Evolutionary conservation across 2,797 vertebrate species (phyloP).

Genomic region (Bradypus variegatus): DNA sequence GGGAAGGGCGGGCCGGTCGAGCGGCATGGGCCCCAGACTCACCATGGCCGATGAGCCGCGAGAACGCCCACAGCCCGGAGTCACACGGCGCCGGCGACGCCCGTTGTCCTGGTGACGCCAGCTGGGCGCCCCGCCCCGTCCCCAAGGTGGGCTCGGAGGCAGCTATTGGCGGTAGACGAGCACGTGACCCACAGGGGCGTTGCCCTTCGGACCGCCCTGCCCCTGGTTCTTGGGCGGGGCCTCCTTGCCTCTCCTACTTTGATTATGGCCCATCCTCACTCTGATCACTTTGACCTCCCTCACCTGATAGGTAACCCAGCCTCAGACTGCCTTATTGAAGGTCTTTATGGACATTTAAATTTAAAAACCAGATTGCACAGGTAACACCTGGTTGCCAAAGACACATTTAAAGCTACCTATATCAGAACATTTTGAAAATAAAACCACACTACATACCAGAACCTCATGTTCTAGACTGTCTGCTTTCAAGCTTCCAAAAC

Average conservation of each 20-base stretch:
- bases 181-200: slow-evolving; percentile 52
- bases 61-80: slow-evolving; percentile 42
- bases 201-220: not conserved
- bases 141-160: slow-evolving; percentile 58
- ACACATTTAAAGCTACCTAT: not conserved
- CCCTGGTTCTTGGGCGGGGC: not conserved
- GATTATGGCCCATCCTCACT: not conserved
- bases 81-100: slow-evolving; percentile 66
- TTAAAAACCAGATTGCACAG: not conserved
- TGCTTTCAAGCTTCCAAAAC: not conserved
- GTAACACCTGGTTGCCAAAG: not conserved
- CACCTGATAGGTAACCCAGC: not conserved
- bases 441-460: not conserved
- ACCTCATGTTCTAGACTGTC: not conserved
- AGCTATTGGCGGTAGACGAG: slow-evolving; percentile 30
- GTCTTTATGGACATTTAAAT: not conserved
- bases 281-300: not conserved
- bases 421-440: not conserved
- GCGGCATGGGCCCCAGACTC: slow-evolving; percentile 27
- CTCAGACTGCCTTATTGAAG: not conserved
- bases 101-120: slow-evolving; percentile 73
- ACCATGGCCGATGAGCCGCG: slow-evolving; percentile 59
- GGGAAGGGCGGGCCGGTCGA: not conserved
- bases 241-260: not conserved
- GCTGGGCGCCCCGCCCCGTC: slow-evolving; percentile 58